Evolutionary conservation across 2,113 vertebrate genomes (phyloP), one percentile per base, ranked within the genome.

Genomic region (Acrocephalus kingi): DNA sequence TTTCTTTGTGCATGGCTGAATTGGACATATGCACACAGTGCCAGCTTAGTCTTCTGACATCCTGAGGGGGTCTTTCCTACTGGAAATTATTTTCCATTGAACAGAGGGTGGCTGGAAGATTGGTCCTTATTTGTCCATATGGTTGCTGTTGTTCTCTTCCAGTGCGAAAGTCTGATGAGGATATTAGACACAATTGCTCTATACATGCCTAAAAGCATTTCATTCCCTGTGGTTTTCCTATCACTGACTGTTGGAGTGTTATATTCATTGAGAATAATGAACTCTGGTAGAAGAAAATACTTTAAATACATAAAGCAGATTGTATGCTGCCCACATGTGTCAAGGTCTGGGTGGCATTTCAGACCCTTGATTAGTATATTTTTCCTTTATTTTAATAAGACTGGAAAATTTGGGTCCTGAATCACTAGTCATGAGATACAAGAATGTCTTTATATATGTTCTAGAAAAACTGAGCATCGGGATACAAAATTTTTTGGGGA

Each of bases 141-240:
- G 97, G 97, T 98, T 98, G 95, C 96, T 98, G 93, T 98, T 98
- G 97, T 95, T 98, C 97, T 96, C 97, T 98, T 95, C 98, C 97
- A 90, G n/a, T 95, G 62, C 79, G 77, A 37, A 97, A 97, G 35
- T 71, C 71, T 77, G 98, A 98, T 85, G 98, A 98, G 87, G 59
- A 82, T 79, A 97, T 96, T 96, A 98, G 98, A 97, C 81, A 66
- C 89, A 90, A 67, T 90, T 93, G 63, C 23, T 94, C 55, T 75
- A 49, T 86, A 95, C 48, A 80, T n/a, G 71, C 68, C 71, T 83
- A 46, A 27, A 91, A 93, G 33, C 88, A 69, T 92, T 96, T 80
- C 4, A 87, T 95, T 90, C 81, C 86, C 92, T 63, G 71, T 90
- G 87, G 79, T 91, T 97, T 94, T 90, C 55, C 59, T 85, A 76